Evolutionary conservation across 2,888 invertebrate species (phyloP), one percentile per base, ranked within the genome.

Genomic region (Venustoraphidia nigricollis): DNA sequence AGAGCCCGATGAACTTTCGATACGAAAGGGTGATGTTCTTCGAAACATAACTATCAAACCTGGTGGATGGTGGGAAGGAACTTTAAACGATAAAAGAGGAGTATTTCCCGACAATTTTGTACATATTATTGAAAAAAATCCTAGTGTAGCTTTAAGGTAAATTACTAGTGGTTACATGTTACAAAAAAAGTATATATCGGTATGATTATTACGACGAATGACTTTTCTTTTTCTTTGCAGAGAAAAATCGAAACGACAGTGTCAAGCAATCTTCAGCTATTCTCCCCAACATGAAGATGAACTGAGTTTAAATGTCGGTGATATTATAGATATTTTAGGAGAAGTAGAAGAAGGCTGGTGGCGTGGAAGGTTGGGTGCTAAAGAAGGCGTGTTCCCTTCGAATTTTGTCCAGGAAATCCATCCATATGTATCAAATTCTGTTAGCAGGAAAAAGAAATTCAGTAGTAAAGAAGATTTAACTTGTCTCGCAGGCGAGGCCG

Each of bases 21-120:
- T 93, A 54, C 75, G 77, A 55, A 84, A 83, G 59, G 92, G 92
- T 49, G 89, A 91, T 66, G 72, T 89, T 53, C 79, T 93, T 58
- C 79, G 79, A 54, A 83, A 86, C 61, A 87, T 92, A 46, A 77
- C 80, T 59, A 75, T 79, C 56, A 76, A 83, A 59, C 74, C 81
- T 34, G 89, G 86, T 48, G 92, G 92, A 51, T 94, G 94, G 92
- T 91, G 87, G 86, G 81, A 87, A 65, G 93, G 93, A n/a, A 82
- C 82, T 51, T 69, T 92, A 47, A 71, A 75, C 57, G 88, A 89
- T 50, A 79, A 81, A 59, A 77, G 77, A 52, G 93, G 93, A 58
- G 81, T 93, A 77, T 94, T 94, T 69, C 93, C 93, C 3, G 92
- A 93, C 65, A 93, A 91, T 68, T 93, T 91, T 71, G 93, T 93